phyloP scores from a whole-genome alignment of 2,113 vertebrate species.

The Eira barbara region DNA sequence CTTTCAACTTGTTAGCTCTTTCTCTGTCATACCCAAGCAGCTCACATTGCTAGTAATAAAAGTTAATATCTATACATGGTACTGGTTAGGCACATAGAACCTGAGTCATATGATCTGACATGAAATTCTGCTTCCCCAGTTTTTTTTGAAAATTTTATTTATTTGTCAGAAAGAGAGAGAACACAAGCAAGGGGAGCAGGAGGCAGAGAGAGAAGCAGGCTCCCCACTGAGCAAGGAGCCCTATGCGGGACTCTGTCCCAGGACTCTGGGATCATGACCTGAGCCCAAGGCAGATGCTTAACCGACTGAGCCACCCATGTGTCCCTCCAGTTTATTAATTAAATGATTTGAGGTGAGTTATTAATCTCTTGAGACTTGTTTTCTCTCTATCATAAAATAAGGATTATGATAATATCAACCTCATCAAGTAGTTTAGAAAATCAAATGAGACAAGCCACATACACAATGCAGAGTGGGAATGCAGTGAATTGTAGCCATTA shows the following conservation, averaged over 20 bases:
- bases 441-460: background rate
- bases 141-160: too few relatives aligned
- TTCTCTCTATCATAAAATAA: background rate
- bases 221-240: too few relatives aligned
- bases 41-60: background rate
- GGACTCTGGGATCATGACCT: too few relatives aligned
- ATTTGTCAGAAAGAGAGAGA: too few relatives aligned
- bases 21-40: background rate
- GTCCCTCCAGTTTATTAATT: background rate
- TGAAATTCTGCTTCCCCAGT: background rate
- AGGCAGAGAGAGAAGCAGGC: too few relatives aligned
- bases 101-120: background rate
- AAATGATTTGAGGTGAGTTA: background rate
- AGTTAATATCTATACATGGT: background rate
- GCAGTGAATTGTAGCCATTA: background rate
- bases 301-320: too few relatives aligned
- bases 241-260: too few relatives aligned
- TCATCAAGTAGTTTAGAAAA: background rate
- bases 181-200: too few relatives aligned
- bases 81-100: background rate
- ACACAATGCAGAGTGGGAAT: background rate
- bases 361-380: background rate
- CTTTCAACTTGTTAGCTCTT: background rate
- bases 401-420: background rate
- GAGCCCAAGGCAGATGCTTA: too few relatives aligned